phyloP scores from a whole-genome alignment of 1,140 invertebrate genomes.

The Heliconius hewitsoni region DNA sequence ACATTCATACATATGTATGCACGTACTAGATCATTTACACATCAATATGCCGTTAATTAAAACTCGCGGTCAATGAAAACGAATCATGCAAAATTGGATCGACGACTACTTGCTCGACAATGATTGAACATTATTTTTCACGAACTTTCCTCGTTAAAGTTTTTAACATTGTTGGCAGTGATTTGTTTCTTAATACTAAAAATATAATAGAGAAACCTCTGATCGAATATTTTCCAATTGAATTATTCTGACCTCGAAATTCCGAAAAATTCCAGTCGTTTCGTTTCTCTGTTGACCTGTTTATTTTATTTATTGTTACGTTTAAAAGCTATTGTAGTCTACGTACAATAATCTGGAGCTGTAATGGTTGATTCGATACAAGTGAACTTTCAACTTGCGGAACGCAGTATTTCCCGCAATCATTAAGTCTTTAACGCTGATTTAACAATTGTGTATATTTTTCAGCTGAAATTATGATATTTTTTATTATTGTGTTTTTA shows the following conservation, averaged over 20 bases:
- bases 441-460: neutral
- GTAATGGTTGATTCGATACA: constrained; percentile 2
- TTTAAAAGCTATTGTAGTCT: constrained; percentile 5
- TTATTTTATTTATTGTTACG: constrained; percentile 8
- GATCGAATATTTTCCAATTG: constrained; percentile 12
- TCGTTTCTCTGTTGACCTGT: constrained; percentile 7
- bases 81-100: constrained; percentile 21
- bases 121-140: constrained; percentile 22
- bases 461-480: neutral
- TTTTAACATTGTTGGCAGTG: constrained; percentile 11
- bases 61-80: constrained; percentile 14
- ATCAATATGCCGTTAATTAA: constrained; percentile 22
- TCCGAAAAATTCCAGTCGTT: neutral
- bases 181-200: neutral
- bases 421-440: neutral
- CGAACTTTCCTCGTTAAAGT: constrained; percentile 27
- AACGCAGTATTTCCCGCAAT: neutral
- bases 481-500: neutral
- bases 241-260: constrained; percentile 6
- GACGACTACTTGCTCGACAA: neutral
- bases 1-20: neutral
- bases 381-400: constrained; percentile 6
- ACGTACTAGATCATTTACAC: constrained; percentile 1
- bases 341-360: constrained; percentile 1
- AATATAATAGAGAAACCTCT: neutral